Percentiles rank a stretch among this genome's conserved stretches.
phyloP scores from a whole-genome alignment of 2,888 invertebrate species.

The Tiliacea aurago region DNA sequence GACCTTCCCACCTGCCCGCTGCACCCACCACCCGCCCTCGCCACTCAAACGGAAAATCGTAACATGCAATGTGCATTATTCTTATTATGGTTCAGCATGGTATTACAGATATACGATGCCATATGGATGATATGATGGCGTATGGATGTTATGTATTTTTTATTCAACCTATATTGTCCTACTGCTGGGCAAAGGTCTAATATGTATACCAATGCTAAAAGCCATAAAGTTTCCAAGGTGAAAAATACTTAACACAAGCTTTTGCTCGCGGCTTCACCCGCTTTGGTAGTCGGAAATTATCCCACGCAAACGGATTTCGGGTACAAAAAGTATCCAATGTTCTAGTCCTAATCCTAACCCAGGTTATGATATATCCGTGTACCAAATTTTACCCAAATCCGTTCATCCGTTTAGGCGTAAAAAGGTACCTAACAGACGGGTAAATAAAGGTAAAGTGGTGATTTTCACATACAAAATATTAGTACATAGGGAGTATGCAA shows the following conservation, averaged over 20 bases:
- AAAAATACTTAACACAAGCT: background rate
- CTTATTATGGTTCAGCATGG: background rate
- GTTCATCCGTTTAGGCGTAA: background rate
- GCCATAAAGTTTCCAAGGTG: background rate
- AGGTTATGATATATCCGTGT: background rate
- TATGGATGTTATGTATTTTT: too few relatives aligned
- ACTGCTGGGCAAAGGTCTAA: too few relatives aligned
- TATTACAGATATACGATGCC: background rate
- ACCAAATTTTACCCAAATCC: background rate
- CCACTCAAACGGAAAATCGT: constrained; percentile 40
- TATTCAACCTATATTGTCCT: too few relatives aligned
- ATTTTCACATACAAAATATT: background rate
- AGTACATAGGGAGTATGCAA: background rate
- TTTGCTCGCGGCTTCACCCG: background rate
- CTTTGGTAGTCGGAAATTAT: background rate
- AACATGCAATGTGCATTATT: constrained; percentile 41
- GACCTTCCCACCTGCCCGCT: constrained; percentile 13
- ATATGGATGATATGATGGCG: background rate
- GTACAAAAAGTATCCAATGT: background rate
- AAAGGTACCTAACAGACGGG: background rate
- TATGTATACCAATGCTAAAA: background rate
- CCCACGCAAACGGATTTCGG: background rate
- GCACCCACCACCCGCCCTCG: constrained; percentile 5
- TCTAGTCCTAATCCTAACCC: background rate
- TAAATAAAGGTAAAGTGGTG: too few relatives aligned